These are phyloP conservation scores for Ormyrus thymus DNA, from an alignment of 2,888 invertebrate species.

Conservation along the genomic window DNA sequence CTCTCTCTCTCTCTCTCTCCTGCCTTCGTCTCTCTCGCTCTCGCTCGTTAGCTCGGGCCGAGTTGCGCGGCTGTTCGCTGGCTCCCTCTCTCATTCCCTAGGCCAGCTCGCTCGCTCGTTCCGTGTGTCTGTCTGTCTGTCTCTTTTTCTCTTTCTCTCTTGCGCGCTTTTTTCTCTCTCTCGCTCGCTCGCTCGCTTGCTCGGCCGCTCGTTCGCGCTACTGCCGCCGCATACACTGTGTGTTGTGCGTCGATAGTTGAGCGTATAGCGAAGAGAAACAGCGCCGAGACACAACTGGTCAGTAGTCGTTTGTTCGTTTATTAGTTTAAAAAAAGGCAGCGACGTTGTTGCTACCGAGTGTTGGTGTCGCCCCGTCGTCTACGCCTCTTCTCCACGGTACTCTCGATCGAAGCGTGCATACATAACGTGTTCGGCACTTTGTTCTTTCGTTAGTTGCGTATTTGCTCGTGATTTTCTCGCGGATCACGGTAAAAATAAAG, in stretches of 20 bases:
- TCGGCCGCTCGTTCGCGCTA: conserved; percentile 22
- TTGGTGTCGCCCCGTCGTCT: background rate
- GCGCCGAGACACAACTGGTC: conserved; percentile 14
- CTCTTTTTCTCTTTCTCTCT: conserved; percentile 33
- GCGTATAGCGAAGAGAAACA: background rate
- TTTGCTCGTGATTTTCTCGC: too few species aligned
- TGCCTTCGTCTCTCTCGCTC: background rate
- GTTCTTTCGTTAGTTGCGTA: too few species aligned
- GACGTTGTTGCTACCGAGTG: background rate
- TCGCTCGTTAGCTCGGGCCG: background rate
- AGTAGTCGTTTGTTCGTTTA: conserved; percentile 23
- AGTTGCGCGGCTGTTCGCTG: conserved; percentile 14
- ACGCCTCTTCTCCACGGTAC: too few species aligned
- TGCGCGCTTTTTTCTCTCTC: conserved; percentile 51
- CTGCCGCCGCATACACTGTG: conserved; percentile 10
- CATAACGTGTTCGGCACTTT: too few species aligned
- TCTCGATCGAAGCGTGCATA: too few species aligned
- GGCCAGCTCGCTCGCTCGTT: background rate
- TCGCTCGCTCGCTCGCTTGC: conserved; percentile 43
- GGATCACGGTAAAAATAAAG: too few species aligned
- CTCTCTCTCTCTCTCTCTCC: too few species aligned
- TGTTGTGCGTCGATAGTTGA: conserved; percentile 44
- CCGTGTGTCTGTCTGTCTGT: conserved; percentile 13
- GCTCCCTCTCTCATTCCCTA: conserved; percentile 29
- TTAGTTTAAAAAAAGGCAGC: conserved; percentile 11